Evolutionary conservation across 2,888 invertebrate genomes (phyloP), one percentile per base, ranked within the genome.

Genomic region (Tryphoninae sp.): DNA sequence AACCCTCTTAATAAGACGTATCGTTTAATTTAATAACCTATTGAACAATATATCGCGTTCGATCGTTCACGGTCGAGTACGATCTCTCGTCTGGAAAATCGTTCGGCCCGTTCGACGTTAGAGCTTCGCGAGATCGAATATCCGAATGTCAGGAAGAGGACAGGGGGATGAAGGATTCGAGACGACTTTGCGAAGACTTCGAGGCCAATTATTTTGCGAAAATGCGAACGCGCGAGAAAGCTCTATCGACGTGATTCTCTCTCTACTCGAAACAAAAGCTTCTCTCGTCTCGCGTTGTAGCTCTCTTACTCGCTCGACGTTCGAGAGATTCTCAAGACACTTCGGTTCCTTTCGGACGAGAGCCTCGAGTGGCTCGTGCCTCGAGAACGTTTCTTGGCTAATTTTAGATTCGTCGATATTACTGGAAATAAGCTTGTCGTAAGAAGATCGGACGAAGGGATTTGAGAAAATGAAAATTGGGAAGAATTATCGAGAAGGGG

Each of bases 21-120:
- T 90, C 90, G 88, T 89, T 90, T 91, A 91, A 91, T 91, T 91
- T 90, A 90, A 91, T 91, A 90, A 91, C 88, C 89, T 89, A 87
- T 90, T 87, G 86, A 55, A 89, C 87, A 87, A 86, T 87, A 87
- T 87, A 87, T 87, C 85, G 86, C 81, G 77, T 68, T 69, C 45
- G 11, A 53, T 53, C 42, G 59, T 33, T 78, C 71, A 58, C 59
- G 55, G 42, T 62, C 69, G 69, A 64, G 19, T 68, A 11, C 45
- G 64, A 58, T 80, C 51, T 49, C 53, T 8, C 62, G 19, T 16
- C 40, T 51, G 11, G 40, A 42, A 16, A 68, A 58, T 62, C 67
- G 51, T 11, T 11, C 6, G 8, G 51, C 72, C 16, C 51, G 16
- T 62, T 53, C 45, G 55, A 74, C 42, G 11, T n/a, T 62, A 65